Base-by-base conservation (phyloP, 1,140 invertebrate species). In the Trinorchestia longiramus region DNA sequence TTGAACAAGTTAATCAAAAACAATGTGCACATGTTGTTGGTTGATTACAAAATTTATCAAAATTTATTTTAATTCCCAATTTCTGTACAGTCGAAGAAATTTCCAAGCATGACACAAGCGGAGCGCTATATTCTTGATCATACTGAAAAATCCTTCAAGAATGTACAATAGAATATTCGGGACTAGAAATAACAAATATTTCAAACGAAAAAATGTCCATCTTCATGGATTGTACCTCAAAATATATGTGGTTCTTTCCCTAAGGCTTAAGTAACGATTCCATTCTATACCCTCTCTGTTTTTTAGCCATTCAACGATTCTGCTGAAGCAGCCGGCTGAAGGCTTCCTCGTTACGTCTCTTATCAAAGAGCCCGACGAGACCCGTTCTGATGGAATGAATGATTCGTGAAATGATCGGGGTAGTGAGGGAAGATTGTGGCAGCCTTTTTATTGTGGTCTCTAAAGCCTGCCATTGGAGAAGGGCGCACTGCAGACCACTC, bases 361-460 rank as follows among this genome's bases (percentile, higher is more conserved):
- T 94, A 94, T 94, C 92, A 94, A 47, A 94, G 92, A 94, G 43
- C 43, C 92, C 43, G 92, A 94, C 92, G 92, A 94, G 45, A 94
- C 92, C 92, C 41, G 44, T 94, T 94, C 92, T 94, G 92, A 94
- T 94, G 92, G 92, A 94, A 94, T 94, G 92, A 94, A 94, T 94
- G 92, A 94, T 94, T 94, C 92, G 92, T 94, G 92, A 94, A 94
- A 94, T 94, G 92, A 94, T 94, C 43, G 92, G 92, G 92, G 92
- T 45, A 94, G 92, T 94, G 92, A 45, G 92, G 44, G 92, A 44
- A 94, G 92, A 94, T 94, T 94, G 92, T 94, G 92, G 43, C 36
- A 19, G 41, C 40, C 92, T 94, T 94, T 94, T 94, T 94, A 94
- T 94, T 94, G 44, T 94, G 44, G 43, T 94, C 92, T 94, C 92